Evolutionary conservation across 2,888 invertebrate species (phyloP), one percentile per base, ranked within the genome.

Genomic region (Hypsopygia costalis): DNA sequence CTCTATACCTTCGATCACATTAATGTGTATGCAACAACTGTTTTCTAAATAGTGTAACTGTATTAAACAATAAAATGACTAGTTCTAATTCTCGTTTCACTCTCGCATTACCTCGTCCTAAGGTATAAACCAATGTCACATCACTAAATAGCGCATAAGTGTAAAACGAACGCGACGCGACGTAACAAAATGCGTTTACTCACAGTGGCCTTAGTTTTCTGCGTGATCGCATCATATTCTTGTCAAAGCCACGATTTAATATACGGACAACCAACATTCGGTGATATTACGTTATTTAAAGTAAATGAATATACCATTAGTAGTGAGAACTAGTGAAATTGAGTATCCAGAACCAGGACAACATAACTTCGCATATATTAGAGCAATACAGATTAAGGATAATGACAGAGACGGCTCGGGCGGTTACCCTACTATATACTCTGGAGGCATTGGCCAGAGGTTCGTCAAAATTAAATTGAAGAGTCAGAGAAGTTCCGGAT

Each of bases 391-490:
- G 40, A 41, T 87, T 0, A 86, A 81, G 46, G 87, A 88, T 29
- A 65, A 88, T 25, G 55, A 69, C 0, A 55, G 41, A 0, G 81
- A 85, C 16, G 87, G 87, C 0, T 51, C 55, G 0, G 87, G 87
- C 0, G 87, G 87, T 0, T 88, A 77, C 29, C 77, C 87, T 0
- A 70, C 73, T 0, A 51, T 90, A 1, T 66, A 73, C 0, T 52
- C 81, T 0, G 89, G 89, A 1, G 89, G 89, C 0, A 51, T 89
- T 0, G 88, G 89, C 0, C 82, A 83, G 43, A 64, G 74, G 7
- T 82, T 81, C 40, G 79, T 75, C 16, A 85, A 80, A 36, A 69
- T 90, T 43, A 82, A 87, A 42, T 50, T 90, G 49, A 85, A 85
- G 56, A 81, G 85, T 27, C 88, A 88, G 48, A 62, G 83, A 16